phyloP scores from a whole-genome alignment of 2,888 invertebrate species.

The Eubasilissa splendida region DNA sequence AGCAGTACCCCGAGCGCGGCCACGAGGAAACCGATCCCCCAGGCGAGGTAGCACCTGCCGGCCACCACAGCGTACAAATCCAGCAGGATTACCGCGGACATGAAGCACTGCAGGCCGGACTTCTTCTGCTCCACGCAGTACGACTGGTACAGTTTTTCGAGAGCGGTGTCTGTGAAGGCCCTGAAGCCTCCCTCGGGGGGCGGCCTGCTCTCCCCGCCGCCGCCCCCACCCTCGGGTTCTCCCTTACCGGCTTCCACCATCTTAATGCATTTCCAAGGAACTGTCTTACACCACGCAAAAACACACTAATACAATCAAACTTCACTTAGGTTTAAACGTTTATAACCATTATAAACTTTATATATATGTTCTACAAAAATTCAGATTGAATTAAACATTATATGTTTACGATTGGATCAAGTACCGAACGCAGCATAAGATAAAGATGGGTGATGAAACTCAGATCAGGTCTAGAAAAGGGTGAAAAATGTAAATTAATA shows the following conservation, averaged over 20 bases:
- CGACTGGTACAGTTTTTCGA: slow-evolving; percentile 81
- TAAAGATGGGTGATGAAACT: no score
- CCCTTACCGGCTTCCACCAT: slow-evolving; percentile 40
- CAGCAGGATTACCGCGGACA: slow-evolving; percentile 78
- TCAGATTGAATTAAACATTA: no score
- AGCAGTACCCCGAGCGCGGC: slow-evolving; percentile 63
- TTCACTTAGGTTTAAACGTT: slow-evolving; percentile 7
- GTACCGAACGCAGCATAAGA: no score
- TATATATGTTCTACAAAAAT: not conserved
- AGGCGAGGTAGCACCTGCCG: slow-evolving; percentile 68
- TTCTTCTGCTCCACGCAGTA: slow-evolving; percentile 82
- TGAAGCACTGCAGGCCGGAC: slow-evolving; percentile 80
- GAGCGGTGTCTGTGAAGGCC: slow-evolving; percentile 75
- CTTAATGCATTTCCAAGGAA: slow-evolving; percentile 26
- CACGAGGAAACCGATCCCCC: slow-evolving; percentile 49
- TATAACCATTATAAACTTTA: slow-evolving; percentile 2
- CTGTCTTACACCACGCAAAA: not conserved
- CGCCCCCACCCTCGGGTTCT: slow-evolving; percentile 68
- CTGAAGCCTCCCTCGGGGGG: slow-evolving; percentile 60
- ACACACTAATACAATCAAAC: not conserved
- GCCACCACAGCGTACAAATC: slow-evolving; percentile 75
- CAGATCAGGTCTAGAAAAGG: no score
- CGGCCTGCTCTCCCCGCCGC: slow-evolving; percentile 72
- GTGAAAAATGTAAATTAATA: no score
- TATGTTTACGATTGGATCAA: no score